A percentile compares a stretch with the other conserved stretches of the same genome.
Evolutionary conservation across 35 echinoderm and acorn worm species (phyloP).

Genomic region (Apostichopus parvimensis): DNA sequence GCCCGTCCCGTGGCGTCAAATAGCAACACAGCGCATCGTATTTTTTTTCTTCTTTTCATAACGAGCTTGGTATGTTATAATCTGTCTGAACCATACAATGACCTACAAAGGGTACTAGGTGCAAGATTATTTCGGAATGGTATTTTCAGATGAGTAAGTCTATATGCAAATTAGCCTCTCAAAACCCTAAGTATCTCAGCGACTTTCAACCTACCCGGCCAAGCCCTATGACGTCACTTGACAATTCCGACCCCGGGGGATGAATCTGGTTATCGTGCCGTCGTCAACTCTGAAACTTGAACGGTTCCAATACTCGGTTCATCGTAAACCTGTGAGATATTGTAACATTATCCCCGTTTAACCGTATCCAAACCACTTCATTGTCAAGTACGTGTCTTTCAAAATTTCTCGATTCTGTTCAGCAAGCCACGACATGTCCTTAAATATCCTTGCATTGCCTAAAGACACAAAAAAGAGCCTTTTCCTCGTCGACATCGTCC

Average conservation of each 20-base stretch:
- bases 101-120: too few species aligned
- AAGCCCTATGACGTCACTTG: slow-evolving; percentile 17
- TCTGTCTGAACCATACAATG: too few species aligned
- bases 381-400: slow-evolving; percentile 39
- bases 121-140: too few species aligned
- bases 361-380: slow-evolving; percentile 34
- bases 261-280: background rate
- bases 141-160: background rate
- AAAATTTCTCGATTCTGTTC: background rate
- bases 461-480: background rate
- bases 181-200: background rate
- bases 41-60: too few species aligned
- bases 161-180: slow-evolving; percentile 13
- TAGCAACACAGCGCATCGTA: too few species aligned
- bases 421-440: slow-evolving; percentile 13
- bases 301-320: slow-evolving; percentile 4
- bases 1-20: too few species aligned
- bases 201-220: slow-evolving; percentile 20
- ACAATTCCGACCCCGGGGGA: slow-evolving; percentile 15
- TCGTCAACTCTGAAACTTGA: slow-evolving; percentile 21
- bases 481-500: slow-evolving; percentile 23
- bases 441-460: slow-evolving; percentile 46
- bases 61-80: too few species aligned
- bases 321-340: slow-evolving; percentile 12
- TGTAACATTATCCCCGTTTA: slow-evolving; percentile 49